A percentile compares a stretch with the other conserved stretches of the same genome.
Evolutionary conservation across 1,140 invertebrate species (phyloP).

Genomic region (Megathymus violae): DNA sequence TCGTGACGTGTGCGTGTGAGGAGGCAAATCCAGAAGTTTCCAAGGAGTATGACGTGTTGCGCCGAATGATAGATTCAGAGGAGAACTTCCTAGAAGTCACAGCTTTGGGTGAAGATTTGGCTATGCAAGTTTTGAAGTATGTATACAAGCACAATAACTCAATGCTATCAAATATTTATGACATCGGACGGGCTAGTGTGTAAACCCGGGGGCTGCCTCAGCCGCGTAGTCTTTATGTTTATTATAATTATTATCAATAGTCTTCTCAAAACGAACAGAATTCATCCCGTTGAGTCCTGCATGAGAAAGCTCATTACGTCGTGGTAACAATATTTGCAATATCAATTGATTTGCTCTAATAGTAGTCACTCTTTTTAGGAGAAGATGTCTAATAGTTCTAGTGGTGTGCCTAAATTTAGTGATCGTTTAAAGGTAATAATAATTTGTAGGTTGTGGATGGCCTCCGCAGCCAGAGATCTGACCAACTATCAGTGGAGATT

Average conservation of each 20-base stretch:
- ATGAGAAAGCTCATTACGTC: no score
- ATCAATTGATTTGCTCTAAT: no score
- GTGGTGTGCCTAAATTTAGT: no score
- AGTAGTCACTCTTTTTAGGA: not conserved
- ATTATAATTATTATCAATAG: no score
- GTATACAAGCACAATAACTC: constrained; percentile 29
- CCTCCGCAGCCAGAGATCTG: constrained; percentile 93
- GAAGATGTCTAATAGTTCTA: no score
- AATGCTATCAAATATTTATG: no score
- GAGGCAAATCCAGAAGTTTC: constrained; percentile 94
- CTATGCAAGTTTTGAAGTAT: constrained; percentile 95
- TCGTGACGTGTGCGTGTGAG: constrained; percentile 95
- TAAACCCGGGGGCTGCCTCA: no score
- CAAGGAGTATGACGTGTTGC: constrained; percentile 92
- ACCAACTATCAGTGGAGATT: constrained; percentile 97
- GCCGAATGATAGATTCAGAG: constrained; percentile 94
- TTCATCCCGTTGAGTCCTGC: no score
- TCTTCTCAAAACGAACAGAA: no score
- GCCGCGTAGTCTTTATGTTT: no score
- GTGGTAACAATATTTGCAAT: no score
- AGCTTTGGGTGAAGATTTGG: constrained; percentile 95
- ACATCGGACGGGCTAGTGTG: no score
- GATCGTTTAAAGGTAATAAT: not conserved
- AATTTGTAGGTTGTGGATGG: constrained; percentile 93
- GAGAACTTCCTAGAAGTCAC: constrained; percentile 97